phyloP scores from a whole-genome alignment of 92 coral and sea anemone genomes.

The Umimayanthus chanpuru region DNA sequence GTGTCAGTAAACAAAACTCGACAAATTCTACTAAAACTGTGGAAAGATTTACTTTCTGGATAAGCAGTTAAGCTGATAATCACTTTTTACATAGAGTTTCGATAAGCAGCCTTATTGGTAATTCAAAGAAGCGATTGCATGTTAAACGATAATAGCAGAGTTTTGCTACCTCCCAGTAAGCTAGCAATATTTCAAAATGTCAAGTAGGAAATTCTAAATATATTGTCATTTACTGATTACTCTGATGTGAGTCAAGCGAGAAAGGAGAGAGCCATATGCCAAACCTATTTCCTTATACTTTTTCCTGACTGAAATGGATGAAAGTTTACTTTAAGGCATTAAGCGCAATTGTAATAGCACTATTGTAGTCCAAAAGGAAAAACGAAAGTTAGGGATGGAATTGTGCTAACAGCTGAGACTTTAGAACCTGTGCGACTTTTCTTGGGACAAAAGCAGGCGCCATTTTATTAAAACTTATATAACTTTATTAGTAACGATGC shows the following conservation, averaged over 20 bases:
- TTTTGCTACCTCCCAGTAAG: not conserved
- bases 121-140: not conserved
- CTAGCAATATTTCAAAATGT: not conserved
- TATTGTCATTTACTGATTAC: not conserved
- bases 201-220: conserved; percentile 16
- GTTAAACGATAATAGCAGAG: not conserved
- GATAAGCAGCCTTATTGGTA: not conserved
- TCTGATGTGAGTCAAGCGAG: not conserved
- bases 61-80: not conserved
- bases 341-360: not conserved
- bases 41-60: not conserved
- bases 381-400: not conserved
- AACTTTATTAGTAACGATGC: not conserved
- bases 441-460: not conserved
- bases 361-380: conserved; percentile 1
- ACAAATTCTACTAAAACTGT: not conserved
- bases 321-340: not conserved
- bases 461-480: not conserved
- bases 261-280: not conserved
- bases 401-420: not conserved
- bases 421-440: not conserved
- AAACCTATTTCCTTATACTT: not conserved
- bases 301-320: conserved; percentile 11
- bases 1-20: not conserved
- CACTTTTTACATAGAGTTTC: not conserved